Conservation (phyloP, 2,888 invertebrate genomes). For the Mimumesa dahlbomi region DNA sequence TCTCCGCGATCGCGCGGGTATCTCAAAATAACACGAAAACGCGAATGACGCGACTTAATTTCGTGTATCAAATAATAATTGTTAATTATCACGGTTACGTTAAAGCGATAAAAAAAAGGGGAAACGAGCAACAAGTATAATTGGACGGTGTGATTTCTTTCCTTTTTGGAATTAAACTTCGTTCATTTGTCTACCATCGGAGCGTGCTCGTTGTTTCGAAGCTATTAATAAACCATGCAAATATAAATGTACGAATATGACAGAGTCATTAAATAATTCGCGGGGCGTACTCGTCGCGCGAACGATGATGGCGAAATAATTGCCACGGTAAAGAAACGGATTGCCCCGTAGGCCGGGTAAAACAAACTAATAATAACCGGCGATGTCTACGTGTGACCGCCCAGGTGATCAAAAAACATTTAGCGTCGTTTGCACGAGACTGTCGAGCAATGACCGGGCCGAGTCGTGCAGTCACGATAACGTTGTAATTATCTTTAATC, state of each 20-base stretch:
- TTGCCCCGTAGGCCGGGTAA: conserved; percentile 60
- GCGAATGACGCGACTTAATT: too few species aligned
- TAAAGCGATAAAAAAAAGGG: too few species aligned
- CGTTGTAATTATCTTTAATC: conserved; percentile 59
- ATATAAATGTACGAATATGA: conserved; percentile 26
- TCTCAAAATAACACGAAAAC: too few species aligned
- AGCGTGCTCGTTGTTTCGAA: conserved; percentile 27
- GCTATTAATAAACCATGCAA: conserved; percentile 33
- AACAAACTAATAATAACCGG: conserved; percentile 46
- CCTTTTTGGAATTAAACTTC: too few species aligned
- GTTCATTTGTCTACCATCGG: not conserved
- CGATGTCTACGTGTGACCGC: conserved; percentile 14
- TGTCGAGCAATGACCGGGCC: conserved; percentile 24
- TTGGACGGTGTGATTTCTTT: too few species aligned
- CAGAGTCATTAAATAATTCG: conserved; percentile 32
- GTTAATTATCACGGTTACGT: too few species aligned
- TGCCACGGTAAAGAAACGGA: conserved; percentile 56
- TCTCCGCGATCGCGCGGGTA: too few species aligned
- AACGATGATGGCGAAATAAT: conserved; percentile 69
- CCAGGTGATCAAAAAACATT: conserved; percentile 51
- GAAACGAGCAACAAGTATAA: too few species aligned
- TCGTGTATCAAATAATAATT: too few species aligned
- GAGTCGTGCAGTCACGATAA: conserved; percentile 34
- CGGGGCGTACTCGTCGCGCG: conserved; percentile 9
- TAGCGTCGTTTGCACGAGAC: conserved; percentile 36